Percentiles rank a stretch among this genome's conserved stretches.
Evolutionary conservation across 2,113 vertebrate genomes (phyloP).

Genomic region (Antechinus stuartii): DNA sequence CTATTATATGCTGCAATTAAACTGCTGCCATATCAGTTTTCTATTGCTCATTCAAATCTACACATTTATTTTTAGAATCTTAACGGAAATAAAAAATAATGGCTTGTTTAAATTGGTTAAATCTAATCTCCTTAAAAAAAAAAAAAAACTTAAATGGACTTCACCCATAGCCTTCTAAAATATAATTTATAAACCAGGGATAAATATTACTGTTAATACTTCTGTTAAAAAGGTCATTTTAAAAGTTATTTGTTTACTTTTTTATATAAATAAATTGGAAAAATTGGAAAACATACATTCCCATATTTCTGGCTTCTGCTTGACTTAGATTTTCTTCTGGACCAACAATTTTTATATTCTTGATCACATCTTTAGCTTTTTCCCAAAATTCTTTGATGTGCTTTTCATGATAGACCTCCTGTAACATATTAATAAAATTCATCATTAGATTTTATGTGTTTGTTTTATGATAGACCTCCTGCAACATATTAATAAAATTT

Average conservation of each 20-base stretch:
- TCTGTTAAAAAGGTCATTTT: background rate
- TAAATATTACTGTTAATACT: background rate
- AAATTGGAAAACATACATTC: slow-evolving; percentile 89
- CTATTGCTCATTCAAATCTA: background rate
- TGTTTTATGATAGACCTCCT: slow-evolving; percentile 98
- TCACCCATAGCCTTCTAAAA: background rate
- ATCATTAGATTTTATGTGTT: slow-evolving; percentile 88
- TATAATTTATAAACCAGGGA: background rate
- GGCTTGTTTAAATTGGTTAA: background rate
- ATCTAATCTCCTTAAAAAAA: slow-evolving; percentile 30
- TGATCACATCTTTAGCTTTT: slow-evolving; percentile 90
- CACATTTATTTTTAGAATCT: slow-evolving; percentile 21
- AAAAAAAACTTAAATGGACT: slow-evolving; percentile 11
- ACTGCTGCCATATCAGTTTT: background rate
- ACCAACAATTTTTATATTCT: slow-evolving; percentile 94
- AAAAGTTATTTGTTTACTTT: background rate
- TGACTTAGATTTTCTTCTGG: slow-evolving; percentile 96
- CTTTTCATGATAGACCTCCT: slow-evolving; percentile 99
- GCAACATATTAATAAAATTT: slow-evolving; percentile 75
- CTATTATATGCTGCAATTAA: background rate
- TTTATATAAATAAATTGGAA: background rate
- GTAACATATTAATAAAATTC: slow-evolving; percentile 75
- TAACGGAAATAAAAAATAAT: slow-evolving; percentile 35
- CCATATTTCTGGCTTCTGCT: slow-evolving; percentile 98
- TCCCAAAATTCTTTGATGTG: slow-evolving; percentile 97